phyloP scores from a whole-genome alignment of 2,888 invertebrate genomes.

The Metacarcinus magister region DNA sequence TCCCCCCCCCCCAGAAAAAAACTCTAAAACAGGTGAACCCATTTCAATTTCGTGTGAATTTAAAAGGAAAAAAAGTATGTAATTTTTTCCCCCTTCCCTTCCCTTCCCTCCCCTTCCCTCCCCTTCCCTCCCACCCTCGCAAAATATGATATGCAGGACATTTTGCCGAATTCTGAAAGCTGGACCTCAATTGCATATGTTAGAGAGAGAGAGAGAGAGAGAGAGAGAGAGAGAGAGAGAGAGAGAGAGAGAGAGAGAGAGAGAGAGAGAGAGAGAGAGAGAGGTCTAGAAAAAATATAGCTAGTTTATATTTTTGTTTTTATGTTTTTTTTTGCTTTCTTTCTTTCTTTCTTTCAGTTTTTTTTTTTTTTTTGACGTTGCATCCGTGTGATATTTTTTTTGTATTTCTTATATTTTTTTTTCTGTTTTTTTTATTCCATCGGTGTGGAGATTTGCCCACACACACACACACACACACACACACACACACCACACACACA shows the following conservation, averaged over 20 bases:
- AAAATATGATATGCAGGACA: not conserved
- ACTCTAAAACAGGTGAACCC: not conserved
- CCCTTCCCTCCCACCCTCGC: not conserved
- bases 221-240: slow-evolving; percentile 54
- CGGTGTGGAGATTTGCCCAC: not conserved
- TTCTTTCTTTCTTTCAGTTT: not conserved
- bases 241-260: not conserved
- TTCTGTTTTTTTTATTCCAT: no score
- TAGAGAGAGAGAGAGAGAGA: no score
- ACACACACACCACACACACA: slow-evolving; percentile 53
- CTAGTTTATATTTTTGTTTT: not conserved
- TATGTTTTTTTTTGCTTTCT: not conserved
- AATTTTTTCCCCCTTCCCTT: slow-evolving; percentile 9
- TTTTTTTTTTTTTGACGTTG: not conserved
- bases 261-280: slow-evolving; percentile 41
- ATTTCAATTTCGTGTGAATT: slow-evolving; percentile 26
- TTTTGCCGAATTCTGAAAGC: not conserved
- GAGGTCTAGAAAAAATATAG: not conserved
- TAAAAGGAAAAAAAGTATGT: slow-evolving; percentile 2
- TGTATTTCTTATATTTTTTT: not conserved
- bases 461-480: slow-evolving; percentile 43
- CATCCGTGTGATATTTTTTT: not conserved
- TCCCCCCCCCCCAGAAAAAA: no score
- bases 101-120: not conserved
- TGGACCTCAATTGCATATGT: not conserved